Percentiles rank a stretch among this genome's conserved stretches.
phyloP scores from a whole-genome alignment of 1,140 invertebrate genomes.

The Ericerus pela region DNA sequence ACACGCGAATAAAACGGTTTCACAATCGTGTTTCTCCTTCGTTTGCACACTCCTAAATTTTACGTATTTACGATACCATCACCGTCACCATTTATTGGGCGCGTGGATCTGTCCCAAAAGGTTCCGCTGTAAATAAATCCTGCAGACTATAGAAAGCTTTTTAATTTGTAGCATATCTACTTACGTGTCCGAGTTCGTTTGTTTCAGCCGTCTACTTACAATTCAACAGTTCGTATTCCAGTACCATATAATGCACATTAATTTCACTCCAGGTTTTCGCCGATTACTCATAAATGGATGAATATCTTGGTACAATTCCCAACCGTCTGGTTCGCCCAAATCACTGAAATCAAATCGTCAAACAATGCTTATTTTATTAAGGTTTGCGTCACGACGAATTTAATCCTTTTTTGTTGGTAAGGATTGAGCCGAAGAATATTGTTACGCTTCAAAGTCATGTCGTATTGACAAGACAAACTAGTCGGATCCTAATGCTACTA shows the following conservation, averaged over 20 bases:
- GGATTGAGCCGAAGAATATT: too few relatives aligned
- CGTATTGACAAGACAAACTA: too few relatives aligned
- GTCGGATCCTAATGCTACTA: too few relatives aligned
- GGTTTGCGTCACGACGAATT: too few relatives aligned
- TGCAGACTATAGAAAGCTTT: constrained; percentile 29
- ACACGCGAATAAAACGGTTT: too few relatives aligned
- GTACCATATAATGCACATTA: constrained; percentile 80
- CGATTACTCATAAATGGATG: constrained; percentile 53
- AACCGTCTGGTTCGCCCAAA: constrained; percentile 64
- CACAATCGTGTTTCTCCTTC: too few relatives aligned
- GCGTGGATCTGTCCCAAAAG: constrained; percentile 56
- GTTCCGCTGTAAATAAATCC: constrained; percentile 58
- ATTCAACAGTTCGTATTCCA: constrained; percentile 63
- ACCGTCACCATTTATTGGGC: constrained; percentile 64
- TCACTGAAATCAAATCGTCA: too few relatives aligned
- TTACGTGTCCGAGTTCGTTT: background rate
- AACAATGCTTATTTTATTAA: too few relatives aligned
- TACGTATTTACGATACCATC: constrained; percentile 89
- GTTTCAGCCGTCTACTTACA: constrained; percentile 33
- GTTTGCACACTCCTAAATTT: constrained; percentile 62
- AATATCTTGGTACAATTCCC: constrained; percentile 79
- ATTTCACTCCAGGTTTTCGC: constrained; percentile 66
- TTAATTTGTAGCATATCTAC: background rate
- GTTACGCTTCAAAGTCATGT: too few relatives aligned
- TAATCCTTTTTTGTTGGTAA: too few relatives aligned